phyloP scores from a whole-genome alignment of 2,888 invertebrate genomes.

The Drosophila seclusa region DNA sequence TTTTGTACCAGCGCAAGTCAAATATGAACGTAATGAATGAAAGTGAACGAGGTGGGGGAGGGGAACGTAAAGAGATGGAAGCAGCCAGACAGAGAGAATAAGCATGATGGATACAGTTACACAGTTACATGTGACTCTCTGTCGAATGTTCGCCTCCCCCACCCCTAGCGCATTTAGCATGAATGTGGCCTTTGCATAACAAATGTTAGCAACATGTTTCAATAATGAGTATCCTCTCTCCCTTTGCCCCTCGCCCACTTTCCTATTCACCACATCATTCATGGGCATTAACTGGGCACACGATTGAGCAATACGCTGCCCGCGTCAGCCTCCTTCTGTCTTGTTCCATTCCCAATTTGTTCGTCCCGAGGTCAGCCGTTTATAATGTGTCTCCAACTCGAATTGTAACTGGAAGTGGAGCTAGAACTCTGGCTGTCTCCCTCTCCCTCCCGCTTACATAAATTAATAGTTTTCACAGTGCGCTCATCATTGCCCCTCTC shows the following conservation, averaged over 20 bases:
- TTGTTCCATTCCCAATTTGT: neutral
- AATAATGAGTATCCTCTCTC: slow-evolving; percentile 58
- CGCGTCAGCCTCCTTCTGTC: neutral
- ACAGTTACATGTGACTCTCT: slow-evolving; percentile 14
- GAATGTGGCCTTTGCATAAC: slow-evolving; percentile 76
- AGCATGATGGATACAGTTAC: slow-evolving; percentile 66
- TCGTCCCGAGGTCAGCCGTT: slow-evolving; percentile 38
- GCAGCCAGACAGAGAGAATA: slow-evolving; percentile 42
- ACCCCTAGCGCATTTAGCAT: slow-evolving; percentile 43
- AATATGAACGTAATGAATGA: slow-evolving; percentile 43
- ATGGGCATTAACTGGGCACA: slow-evolving; percentile 51
- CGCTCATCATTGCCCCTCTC: slow-evolving; percentile 44
- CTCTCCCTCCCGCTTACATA: slow-evolving; percentile 37
- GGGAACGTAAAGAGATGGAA: neutral
- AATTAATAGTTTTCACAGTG: slow-evolving; percentile 78
- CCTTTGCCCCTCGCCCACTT: neutral
- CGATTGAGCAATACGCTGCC: slow-evolving; percentile 71
- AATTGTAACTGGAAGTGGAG: slow-evolving; percentile 6
- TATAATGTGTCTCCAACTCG: slow-evolving; percentile 34
- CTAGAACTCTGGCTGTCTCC: slow-evolving; percentile 10
- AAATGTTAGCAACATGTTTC: slow-evolving; percentile 78
- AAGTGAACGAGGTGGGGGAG: neutral
- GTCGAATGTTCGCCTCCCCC: neutral
- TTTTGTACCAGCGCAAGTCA: slow-evolving; percentile 51
- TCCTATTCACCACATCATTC: slow-evolving; percentile 7